Percentiles rank a stretch among this genome's conserved stretches.
These are phyloP conservation scores for Tragelaphus oryx DNA, from an alignment of 2,797 vertebrate species.

Conservation along the genomic window DNA sequence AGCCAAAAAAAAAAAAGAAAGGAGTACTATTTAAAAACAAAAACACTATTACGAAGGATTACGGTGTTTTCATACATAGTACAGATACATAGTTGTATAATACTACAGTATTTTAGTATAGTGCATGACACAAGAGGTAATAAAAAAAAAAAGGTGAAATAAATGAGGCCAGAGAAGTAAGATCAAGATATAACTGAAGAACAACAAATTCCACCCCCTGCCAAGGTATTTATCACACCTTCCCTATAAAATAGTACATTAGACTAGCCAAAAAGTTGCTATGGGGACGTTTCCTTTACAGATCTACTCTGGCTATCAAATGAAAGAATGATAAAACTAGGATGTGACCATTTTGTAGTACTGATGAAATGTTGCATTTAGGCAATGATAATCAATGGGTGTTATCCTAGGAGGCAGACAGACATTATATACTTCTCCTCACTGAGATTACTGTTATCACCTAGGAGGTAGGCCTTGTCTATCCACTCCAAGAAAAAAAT, in stretches of 20 bases:
- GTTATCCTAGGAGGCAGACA: neutral
- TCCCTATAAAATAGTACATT: neutral
- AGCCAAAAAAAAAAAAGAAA: neutral
- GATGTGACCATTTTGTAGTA: neutral
- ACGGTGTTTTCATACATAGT: neutral
- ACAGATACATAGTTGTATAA: neutral
- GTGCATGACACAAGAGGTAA: neutral
- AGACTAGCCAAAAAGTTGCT: neutral
- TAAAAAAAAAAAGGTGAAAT: neutral
- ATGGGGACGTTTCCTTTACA: neutral
- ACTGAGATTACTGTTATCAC: neutral
- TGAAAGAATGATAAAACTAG: neutral
- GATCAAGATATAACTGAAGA: neutral
- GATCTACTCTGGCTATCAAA: neutral
- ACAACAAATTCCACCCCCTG: neutral
- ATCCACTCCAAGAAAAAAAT: neutral
- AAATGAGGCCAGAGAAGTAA: neutral
- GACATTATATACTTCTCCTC: neutral
- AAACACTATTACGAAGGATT: neutral
- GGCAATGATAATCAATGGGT: neutral
- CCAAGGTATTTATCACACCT: neutral
- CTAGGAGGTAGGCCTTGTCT: neutral
- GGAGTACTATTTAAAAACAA: neutral
- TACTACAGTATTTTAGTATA: neutral
- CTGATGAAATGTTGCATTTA: neutral